Conservation (phyloP, 1,140 invertebrate genomes). For the Drosophila bocki region DNA sequence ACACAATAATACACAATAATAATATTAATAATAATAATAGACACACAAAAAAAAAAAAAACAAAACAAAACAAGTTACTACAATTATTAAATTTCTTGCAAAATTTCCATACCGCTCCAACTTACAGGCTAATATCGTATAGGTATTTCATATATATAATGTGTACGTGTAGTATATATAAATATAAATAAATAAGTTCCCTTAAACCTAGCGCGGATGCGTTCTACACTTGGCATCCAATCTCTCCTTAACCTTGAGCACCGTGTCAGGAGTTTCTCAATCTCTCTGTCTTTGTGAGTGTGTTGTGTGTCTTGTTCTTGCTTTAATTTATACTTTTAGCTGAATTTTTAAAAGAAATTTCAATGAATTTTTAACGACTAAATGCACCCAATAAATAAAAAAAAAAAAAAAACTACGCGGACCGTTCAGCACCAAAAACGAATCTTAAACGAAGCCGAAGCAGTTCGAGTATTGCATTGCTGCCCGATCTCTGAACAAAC, state of each 20-base stretch:
- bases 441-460: constrained; percentile 33
- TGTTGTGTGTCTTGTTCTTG: constrained; percentile 13
- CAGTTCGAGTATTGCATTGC: constrained; percentile 72
- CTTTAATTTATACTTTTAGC: constrained; percentile 8
- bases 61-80: constrained; percentile 25
- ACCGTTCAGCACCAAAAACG: constrained; percentile 63
- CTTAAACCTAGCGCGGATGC: constrained; percentile 42
- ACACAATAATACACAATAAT: constrained; percentile 14
- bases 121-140: constrained; percentile 47
- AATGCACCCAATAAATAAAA: constrained; percentile 57
- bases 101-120: constrained; percentile 25
- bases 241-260: constrained; percentile 22
- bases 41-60: constrained; percentile 23
- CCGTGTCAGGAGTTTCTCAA: constrained; percentile 29
- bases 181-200: constrained; percentile 50
- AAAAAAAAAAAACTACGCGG: constrained; percentile 27
- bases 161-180: constrained; percentile 15
- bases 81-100: constrained; percentile 24
- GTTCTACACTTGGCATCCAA: constrained; percentile 10
- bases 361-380: constrained; percentile 54
- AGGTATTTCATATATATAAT: constrained; percentile 21
- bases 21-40: constrained; percentile 1
- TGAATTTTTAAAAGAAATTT: constrained; percentile 4
- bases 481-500: constrained; percentile 62
- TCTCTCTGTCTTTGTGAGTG: constrained; percentile 30